These are phyloP conservation scores for Ligdia adustata DNA, from an alignment of 2,888 invertebrate genomes.

Conservation along the genomic window DNA sequence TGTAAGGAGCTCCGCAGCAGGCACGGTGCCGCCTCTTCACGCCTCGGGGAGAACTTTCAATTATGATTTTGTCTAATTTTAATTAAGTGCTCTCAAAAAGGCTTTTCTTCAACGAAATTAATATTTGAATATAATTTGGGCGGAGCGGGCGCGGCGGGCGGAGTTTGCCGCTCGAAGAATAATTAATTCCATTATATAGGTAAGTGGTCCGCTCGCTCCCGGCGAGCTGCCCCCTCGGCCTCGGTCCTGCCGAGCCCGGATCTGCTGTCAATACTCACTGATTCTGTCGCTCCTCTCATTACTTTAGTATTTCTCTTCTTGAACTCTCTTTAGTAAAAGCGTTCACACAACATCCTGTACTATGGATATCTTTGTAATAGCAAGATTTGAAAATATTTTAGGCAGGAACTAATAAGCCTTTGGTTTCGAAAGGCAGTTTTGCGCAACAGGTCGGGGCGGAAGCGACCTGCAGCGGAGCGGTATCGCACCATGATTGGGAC, in stretches of 20 bases:
- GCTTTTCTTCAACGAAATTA: constrained; percentile 83
- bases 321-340: background rate
- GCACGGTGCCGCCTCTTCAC: constrained; percentile 76
- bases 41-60: constrained; percentile 84
- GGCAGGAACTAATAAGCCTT: constrained; percentile 40
- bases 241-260: constrained; percentile 26
- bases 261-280: constrained; percentile 44
- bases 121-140: constrained; percentile 84
- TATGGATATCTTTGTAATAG: too few relatives aligned
- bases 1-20: constrained; percentile 72
- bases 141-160: constrained; percentile 79
- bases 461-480: constrained; percentile 74
- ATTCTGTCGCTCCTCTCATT: constrained; percentile 38
- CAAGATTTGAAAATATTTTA: constrained; percentile 4
- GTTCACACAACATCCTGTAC: background rate
- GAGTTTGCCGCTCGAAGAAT: constrained; percentile 82
- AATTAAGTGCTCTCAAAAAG: constrained; percentile 84
- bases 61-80: constrained; percentile 84
- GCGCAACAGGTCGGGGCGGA: constrained; percentile 84
- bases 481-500: constrained; percentile 70
- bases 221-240: constrained; percentile 29
- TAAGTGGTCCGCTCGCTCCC: constrained; percentile 66
- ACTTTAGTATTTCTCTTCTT: constrained; percentile 1
- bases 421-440: constrained; percentile 55
- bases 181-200: constrained; percentile 81